Evolutionary conservation across 2,888 invertebrate genomes (phyloP), one percentile per base, ranked within the genome.

Genomic region (Electrophaes corylata): DNA sequence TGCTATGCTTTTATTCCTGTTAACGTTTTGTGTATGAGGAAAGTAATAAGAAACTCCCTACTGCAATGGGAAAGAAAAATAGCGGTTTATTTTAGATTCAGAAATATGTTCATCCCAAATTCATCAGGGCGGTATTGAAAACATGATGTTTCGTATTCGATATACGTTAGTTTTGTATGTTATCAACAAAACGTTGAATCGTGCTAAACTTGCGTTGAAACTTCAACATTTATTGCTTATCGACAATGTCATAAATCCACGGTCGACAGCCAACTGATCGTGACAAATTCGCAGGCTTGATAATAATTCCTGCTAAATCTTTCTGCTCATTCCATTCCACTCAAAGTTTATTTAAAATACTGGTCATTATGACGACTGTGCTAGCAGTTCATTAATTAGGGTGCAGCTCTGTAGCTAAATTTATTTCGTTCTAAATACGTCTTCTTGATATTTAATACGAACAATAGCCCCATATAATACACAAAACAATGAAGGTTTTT

Each of bases 221-320:
- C 63, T 61, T 60, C 59, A 60, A 63, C 66, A 62, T 68, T 67
- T 71, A 73, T 67, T 72, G 78, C 73, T 87, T 86, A 88, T 88
- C 88, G 79, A 66, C 64, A 62, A 60, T 68, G 60, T 68, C 76
- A 81, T 88, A 88, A 89, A 88, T 90, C 87, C 87, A 75, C 78
- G 75, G 65, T 73, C 78, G 88, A 88, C 88, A 84, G 84, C 78
- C 72, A 78, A 79, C 84, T 83, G 78, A 84, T 87, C 89, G 90
- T 88, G 84, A 87, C 88, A 88, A 90, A 90, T 90, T 85, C 85
- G 73, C 83, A 71, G 78, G 81, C 84, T 82, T 52, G 88, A 89
- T 89, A 88, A 86, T 79, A 71, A 64, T 60, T 65, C 41, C 50
- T 53, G 45, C 59, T 56, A 57, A 68, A 47, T 60, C 64, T 64